These are phyloP conservation scores for Pantala flavescens DNA, from an alignment of 1,140 invertebrate species.

Conservation along the genomic window DNA sequence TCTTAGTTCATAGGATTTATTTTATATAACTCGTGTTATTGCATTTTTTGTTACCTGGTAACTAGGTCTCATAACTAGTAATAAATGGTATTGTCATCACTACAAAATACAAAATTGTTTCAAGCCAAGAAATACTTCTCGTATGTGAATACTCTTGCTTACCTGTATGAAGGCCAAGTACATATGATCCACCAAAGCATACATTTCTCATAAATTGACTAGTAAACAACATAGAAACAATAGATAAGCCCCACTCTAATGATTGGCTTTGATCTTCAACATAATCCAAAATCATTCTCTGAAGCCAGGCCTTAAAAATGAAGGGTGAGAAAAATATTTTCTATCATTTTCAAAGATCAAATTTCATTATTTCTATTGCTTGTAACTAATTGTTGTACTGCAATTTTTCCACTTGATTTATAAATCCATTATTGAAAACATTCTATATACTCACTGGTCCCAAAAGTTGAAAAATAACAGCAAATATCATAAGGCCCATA, in stretches of 20 bases:
- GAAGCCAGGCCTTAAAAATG: constrained; percentile 24
- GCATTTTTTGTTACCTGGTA: too few relatives aligned
- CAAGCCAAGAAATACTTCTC: too few relatives aligned
- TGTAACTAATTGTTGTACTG: too few relatives aligned
- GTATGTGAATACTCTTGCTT: neutral
- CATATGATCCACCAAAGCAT: constrained; percentile 23
- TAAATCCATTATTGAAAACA: too few relatives aligned
- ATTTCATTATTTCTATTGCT: too few relatives aligned
- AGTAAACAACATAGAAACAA: constrained; percentile 21
- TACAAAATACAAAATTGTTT: too few relatives aligned
- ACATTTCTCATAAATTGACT: constrained; percentile 23
- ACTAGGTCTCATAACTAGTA: too few relatives aligned
- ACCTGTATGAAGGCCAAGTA: constrained; percentile 26
- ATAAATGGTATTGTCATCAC: too few relatives aligned
- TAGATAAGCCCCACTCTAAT: constrained; percentile 20
- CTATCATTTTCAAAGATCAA: too few relatives aligned
- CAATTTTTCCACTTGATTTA: too few relatives aligned
- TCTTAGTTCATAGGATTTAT: too few relatives aligned
- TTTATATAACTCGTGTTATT: too few relatives aligned
- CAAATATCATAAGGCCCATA: constrained; percentile 24
- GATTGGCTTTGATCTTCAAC: constrained; percentile 22
- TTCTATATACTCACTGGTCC: constrained; percentile 23
- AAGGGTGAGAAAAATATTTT: neutral
- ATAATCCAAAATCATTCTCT: constrained; percentile 22
- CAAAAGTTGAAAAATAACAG: constrained; percentile 26